A percentile compares a stretch with the other conserved stretches of the same genome.
These are phyloP conservation scores for Motacilla tschutschensis DNA, from an alignment of 2,113 vertebrate species.

Conservation along the genomic window DNA sequence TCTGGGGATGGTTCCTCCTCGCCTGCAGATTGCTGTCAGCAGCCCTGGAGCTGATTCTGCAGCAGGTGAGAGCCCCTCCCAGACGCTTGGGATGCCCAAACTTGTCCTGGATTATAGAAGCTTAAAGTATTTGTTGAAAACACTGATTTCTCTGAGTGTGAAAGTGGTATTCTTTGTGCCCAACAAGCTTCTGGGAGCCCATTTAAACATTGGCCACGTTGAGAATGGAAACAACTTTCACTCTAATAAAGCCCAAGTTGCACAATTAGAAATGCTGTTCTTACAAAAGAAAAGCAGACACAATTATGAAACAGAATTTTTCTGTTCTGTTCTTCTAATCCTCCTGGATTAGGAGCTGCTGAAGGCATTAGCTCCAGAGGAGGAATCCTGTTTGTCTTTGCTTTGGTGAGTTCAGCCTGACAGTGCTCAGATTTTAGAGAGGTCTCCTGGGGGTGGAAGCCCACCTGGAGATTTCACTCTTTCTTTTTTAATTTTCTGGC, in stretches of 20 bases:
- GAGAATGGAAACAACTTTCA: background rate
- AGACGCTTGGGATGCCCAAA: background rate
- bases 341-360: background rate
- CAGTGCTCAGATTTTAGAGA: background rate
- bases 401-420: background rate
- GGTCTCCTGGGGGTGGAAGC: background rate
- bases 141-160: background rate
- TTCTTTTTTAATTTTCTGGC: background rate
- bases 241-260: background rate
- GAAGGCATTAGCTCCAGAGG: background rate
- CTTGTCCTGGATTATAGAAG: background rate
- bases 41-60: background rate
- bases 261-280: background rate
- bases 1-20: background rate
- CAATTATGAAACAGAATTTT: background rate
- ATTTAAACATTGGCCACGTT: background rate
- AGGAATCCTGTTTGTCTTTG: background rate
- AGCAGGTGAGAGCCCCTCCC: background rate
- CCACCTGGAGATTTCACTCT: background rate
- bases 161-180: background rate
- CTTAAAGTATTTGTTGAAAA: constrained; percentile 12
- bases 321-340: too few species aligned
- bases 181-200: background rate
- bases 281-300: background rate
- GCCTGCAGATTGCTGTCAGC: background rate